A percentile compares a stretch with the other conserved stretches of the same genome.
These are phyloP conservation scores for Megalops atlanticus DNA, from an alignment of 2,113 vertebrate species.

Conservation along the genomic window DNA sequence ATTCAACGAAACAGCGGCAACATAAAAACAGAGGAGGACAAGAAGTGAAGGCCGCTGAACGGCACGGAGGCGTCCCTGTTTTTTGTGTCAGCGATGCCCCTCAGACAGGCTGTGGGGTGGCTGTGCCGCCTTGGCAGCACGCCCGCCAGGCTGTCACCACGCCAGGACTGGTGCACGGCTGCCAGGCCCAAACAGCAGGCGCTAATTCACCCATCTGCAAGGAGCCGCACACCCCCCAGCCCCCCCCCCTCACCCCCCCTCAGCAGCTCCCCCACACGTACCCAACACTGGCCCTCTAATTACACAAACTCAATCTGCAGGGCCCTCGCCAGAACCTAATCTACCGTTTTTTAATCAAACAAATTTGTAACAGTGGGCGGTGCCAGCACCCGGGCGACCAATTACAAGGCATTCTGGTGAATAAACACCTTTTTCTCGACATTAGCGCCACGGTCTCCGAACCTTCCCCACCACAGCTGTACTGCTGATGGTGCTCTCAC, in stretches of 20 bases:
- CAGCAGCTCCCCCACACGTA: constrained; percentile 35
- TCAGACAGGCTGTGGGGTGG: constrained; percentile 53
- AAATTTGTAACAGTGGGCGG: constrained; percentile 53
- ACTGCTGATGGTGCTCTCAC: constrained; percentile 23
- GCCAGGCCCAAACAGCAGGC: constrained; percentile 64
- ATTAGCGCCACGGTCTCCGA: constrained; percentile 1
- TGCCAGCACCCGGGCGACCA: constrained; percentile 58
- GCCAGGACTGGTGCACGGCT: constrained; percentile 64
- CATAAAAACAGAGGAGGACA: constrained; percentile 32
- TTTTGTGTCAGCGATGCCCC: constrained; percentile 42
- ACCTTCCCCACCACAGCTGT: constrained; percentile 33
- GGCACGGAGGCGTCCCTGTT: constrained; percentile 48
- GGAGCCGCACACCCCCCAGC: constrained; percentile 47
- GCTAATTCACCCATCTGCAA: constrained; percentile 66
- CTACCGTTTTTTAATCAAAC: constrained; percentile 64
- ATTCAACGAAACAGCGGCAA: constrained; percentile 55
- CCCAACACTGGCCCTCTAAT: constrained; percentile 57
- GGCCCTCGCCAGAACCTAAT: constrained; percentile 64
- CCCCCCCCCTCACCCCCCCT: constrained; percentile 39
- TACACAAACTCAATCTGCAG: constrained; percentile 54
- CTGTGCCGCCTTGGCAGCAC: constrained; percentile 54
- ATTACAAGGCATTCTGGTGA: constrained; percentile 46
- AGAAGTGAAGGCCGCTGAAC: constrained; percentile 36
- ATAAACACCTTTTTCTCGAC: constrained; percentile 50
- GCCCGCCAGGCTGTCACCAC: constrained; percentile 54